Percentiles rank a stretch among this genome's conserved stretches.
These are phyloP conservation scores for Notarius quadriscutis DNA, from an alignment of 2,113 vertebrate species.

Conservation along the genomic window DNA sequence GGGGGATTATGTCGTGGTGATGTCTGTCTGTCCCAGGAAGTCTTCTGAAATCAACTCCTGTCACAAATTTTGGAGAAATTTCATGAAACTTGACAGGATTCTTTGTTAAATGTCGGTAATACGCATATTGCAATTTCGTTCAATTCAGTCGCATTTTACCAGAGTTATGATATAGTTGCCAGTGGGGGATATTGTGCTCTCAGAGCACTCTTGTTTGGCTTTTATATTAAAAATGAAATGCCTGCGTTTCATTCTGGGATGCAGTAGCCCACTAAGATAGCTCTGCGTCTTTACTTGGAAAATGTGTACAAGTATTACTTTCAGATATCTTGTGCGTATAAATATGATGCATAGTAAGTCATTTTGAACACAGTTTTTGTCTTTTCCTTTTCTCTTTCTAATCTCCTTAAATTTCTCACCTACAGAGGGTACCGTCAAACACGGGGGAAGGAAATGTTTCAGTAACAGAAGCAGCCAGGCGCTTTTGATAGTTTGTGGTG, in stretches of 20 bases:
- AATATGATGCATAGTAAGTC: not conserved
- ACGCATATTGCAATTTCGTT: too few species aligned
- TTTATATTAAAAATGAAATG: not conserved
- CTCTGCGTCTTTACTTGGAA: not conserved
- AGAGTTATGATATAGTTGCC: too few species aligned
- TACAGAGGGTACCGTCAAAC: not conserved
- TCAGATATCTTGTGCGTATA: not conserved
- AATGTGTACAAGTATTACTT: not conserved
- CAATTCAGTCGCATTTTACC: too few species aligned
- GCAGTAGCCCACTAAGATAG: not conserved
- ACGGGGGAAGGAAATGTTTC: not conserved
- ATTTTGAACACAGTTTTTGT: not conserved
- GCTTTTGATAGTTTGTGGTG: not conserved
- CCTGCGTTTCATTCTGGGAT: not conserved
- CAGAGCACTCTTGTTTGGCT: not conserved
- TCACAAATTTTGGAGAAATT: too few species aligned
- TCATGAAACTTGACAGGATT: too few species aligned
- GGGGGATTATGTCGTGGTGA: too few species aligned
- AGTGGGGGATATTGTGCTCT: too few species aligned
- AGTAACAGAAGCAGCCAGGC: not conserved
- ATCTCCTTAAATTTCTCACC: not conserved
- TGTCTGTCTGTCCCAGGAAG: too few species aligned
- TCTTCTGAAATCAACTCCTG: too few species aligned
- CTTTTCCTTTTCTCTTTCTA: not conserved
- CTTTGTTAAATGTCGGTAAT: too few species aligned